Base-by-base conservation (phyloP, 2,888 invertebrate genomes). In the Mimumesa dahlbomi region DNA sequence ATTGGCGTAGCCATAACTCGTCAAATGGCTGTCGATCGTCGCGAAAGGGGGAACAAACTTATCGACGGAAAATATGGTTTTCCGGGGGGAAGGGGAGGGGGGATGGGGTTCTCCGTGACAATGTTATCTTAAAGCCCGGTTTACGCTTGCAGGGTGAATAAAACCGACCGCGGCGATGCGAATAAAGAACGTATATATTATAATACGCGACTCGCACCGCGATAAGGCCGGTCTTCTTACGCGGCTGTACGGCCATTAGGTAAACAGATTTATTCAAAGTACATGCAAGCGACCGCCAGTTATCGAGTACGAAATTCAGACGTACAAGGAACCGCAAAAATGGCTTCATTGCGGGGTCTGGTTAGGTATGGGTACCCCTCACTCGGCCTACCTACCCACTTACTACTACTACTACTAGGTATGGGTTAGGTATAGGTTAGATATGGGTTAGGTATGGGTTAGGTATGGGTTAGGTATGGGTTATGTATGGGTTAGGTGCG, bases 91-190 rank as follows among this genome's bases (percentile, higher is more conserved):
- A n/a, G n/a, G n/a, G n/a, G n/a, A n/a, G n/a, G n/a, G n/a, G n/a
- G n/a, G n/a, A 52, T 50, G 49, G 21, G 29, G 54, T 19, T 59
- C 29, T 46, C 46, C 49, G 53, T 50, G 64, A 68, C 69, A 74
- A 77, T 71, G 76, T 73, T 75, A 82, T 80, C 80, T 43, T 40
- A 22, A 54, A 74, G 76, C 58, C 57, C 71, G 65, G 72, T 74
- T 79, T 75, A 74, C 73, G 66, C 43, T 69, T 38, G 52, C 43
- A 3, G 63, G 58, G 14, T 56, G 69, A 69, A 72, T 69, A 64
- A 69, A 72, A 72, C 46, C 31, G 25, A 29, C 16, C 21, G 9
- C 34, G 21, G 38, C 57, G n/a, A 59, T 22, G 62, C 11, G 59
- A 58, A 65, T 65, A 65, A 72, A 70, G 71, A 68, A 66, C 38